Evolutionary conservation across 2,888 invertebrate genomes (phyloP).

Genomic region (Artemia sp.): DNA sequence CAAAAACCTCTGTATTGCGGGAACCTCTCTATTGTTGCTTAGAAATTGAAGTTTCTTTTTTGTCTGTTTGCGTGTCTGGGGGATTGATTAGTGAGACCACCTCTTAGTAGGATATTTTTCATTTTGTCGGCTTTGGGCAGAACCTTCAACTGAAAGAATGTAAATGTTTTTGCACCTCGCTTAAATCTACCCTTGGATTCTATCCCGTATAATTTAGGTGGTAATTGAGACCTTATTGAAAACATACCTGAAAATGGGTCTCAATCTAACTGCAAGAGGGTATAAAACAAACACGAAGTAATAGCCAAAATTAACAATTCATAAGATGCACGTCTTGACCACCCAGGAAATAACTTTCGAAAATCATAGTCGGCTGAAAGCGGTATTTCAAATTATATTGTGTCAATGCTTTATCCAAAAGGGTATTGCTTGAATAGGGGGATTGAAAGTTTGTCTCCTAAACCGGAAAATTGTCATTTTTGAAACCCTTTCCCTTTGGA

Average conservation of each 20-base stretch:
- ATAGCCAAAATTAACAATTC: slow-evolving; percentile 14
- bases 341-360: background rate
- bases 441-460: background rate
- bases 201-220: background rate
- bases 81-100: no score
- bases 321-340: background rate
- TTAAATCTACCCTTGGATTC: slow-evolving; percentile 2
- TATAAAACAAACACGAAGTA: slow-evolving; percentile 10
- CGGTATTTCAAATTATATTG: slow-evolving; percentile 9
- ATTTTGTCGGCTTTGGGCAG: no score
- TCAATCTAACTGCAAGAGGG: background rate
- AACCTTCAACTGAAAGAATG: background rate
- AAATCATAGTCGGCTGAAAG: slow-evolving; percentile 6
- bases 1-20: no score
- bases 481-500: slow-evolving; percentile 5
- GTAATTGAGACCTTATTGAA: slow-evolving; percentile 9
- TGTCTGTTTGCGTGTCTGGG: no score
- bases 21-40: no score
- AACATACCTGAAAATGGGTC: slow-evolving; percentile 10
- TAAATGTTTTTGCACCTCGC: slow-evolving; percentile 14
- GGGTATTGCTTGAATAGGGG: no score
- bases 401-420: background rate
- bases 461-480: slow-evolving; percentile 14
- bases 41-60: no score
- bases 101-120: no score